Percentiles rank a stretch among this genome's conserved stretches.
Evolutionary conservation across 2,797 vertebrate species (phyloP).

Genomic region (Argyrosomus regius): DNA sequence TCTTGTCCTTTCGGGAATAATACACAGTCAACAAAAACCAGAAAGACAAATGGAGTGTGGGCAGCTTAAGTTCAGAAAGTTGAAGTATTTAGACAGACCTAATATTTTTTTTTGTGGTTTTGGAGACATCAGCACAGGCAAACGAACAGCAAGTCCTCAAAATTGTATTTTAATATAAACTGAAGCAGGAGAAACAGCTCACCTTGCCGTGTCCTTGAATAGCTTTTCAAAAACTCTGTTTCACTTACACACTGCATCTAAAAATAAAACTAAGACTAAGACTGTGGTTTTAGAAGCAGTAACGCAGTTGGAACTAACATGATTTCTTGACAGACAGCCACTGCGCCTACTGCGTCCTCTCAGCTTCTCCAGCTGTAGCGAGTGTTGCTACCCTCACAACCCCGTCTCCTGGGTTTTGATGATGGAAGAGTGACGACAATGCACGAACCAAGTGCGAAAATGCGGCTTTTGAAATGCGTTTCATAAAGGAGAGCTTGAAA

Average conservation of each 20-base stretch:
- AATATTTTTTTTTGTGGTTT: background rate
- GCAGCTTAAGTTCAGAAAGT: background rate
- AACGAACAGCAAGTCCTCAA: background rate
- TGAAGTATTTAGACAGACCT: background rate
- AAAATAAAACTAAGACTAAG: conserved; percentile 53
- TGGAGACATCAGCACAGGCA: background rate
- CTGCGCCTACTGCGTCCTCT: conserved; percentile 39
- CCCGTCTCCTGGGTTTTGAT: background rate
- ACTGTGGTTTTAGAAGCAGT: conserved; percentile 56
- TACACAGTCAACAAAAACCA: background rate
- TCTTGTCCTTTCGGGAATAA: background rate
- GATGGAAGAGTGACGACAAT: conserved; percentile 15
- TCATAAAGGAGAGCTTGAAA: background rate
- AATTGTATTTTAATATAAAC: background rate
- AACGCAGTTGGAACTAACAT: conserved; percentile 29
- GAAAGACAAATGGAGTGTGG: background rate
- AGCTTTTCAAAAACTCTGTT: conserved; percentile 14
- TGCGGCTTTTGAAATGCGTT: background rate
- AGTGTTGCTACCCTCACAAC: background rate
- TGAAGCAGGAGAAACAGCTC: conserved; percentile 20
- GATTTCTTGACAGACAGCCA: conserved; percentile 50
- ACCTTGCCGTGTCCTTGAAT: background rate
- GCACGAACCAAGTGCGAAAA: conserved; percentile 1
- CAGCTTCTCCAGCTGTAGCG: conserved; percentile 28
- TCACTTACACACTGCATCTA: conserved; percentile 11